Evolutionary conservation across 2,113 vertebrate genomes (phyloP).

Genomic region (Trogon melanurus): DNA sequence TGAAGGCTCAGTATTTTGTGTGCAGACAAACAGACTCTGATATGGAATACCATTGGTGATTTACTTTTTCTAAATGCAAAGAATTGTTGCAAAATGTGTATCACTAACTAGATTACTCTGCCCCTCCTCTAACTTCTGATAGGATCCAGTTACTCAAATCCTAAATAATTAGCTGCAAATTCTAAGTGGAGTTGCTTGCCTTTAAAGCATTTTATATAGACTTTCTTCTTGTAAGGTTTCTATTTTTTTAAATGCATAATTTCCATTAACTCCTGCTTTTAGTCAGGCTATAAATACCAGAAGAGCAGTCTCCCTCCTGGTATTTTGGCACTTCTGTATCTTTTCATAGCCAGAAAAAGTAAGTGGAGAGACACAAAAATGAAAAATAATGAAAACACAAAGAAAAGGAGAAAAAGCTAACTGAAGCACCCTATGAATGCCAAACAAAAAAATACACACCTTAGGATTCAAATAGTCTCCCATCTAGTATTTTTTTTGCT

Average conservation of each 20-base stretch:
- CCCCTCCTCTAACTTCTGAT: background rate
- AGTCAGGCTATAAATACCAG: conserved; percentile 63
- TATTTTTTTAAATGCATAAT: conserved; percentile 12
- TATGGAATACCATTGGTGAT: background rate
- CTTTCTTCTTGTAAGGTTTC: conserved; percentile 4
- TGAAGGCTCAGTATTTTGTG: background rate
- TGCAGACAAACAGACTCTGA: background rate
- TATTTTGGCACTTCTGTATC: conserved; percentile 65
- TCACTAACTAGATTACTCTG: background rate
- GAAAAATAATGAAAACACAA: conserved; percentile 25
- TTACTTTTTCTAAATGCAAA: background rate
- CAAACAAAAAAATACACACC: background rate
- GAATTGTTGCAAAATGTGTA: background rate
- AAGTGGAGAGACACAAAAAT: conserved; percentile 34
- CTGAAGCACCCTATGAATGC: background rate
- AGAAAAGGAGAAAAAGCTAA: background rate
- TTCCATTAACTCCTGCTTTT: conserved; percentile 68
- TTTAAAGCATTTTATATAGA: conserved; percentile 18
- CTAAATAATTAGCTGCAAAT: conserved; percentile 3
- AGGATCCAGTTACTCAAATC: background rate
- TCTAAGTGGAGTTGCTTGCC: background rate
- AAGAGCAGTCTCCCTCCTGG: conserved; percentile 50
- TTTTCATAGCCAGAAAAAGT: conserved; percentile 68
- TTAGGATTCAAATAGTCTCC: background rate
- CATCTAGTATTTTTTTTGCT: background rate